Evolutionary conservation across 1,140 invertebrate species (phyloP).

Genomic region (Antheraea mylitta): DNA sequence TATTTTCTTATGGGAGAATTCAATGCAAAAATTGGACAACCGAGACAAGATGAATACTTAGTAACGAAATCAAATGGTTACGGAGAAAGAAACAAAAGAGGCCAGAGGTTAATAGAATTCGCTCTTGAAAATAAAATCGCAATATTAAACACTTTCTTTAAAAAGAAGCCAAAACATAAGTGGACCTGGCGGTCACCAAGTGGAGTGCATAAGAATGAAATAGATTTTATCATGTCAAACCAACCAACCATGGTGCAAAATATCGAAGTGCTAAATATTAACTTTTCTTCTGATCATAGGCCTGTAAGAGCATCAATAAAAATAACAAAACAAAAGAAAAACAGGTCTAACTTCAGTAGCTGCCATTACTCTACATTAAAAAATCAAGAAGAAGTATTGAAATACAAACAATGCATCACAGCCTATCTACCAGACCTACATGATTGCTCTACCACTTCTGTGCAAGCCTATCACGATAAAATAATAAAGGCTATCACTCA

Average conservation of each 20-base stretch:
- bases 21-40: conserved; percentile 23
- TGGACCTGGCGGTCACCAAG: conserved; percentile 30
- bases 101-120: conserved; percentile 6
- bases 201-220: conserved; percentile 21
- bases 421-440: background rate
- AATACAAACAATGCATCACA: background rate
- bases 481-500: conserved; percentile 1
- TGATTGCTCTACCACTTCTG: background rate
- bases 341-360: background rate
- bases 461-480: conserved; percentile 4
- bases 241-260: conserved; percentile 15
- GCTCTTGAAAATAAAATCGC: conserved; percentile 25
- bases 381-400: background rate
- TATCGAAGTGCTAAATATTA: conserved; percentile 19
- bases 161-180: conserved; percentile 20
- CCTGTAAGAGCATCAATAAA: conserved; percentile 20
- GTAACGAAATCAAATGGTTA: conserved; percentile 7
- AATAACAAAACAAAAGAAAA: conserved; percentile 8
- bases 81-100: conserved; percentile 9
- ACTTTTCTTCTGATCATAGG: conserved; percentile 24
- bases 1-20: conserved; percentile 21
- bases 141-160: conserved; percentile 28
- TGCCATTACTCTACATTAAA: background rate
- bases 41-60: conserved; percentile 1
- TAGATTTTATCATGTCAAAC: conserved; percentile 27